phyloP scores from a whole-genome alignment of 2,113 vertebrate genomes.

The Corythoichthys intestinalis region DNA sequence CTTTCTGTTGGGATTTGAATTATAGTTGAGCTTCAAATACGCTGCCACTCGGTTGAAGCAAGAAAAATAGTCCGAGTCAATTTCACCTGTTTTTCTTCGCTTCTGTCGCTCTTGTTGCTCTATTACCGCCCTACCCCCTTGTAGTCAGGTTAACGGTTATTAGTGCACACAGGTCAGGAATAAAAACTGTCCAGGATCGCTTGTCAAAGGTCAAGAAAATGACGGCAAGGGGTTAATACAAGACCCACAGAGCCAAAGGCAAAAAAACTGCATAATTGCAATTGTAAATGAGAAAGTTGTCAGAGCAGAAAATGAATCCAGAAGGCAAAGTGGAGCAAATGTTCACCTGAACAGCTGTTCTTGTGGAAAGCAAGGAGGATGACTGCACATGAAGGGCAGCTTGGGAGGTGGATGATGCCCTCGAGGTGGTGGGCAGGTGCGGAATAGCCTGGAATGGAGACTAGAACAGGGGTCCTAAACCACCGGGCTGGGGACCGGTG shows the following conservation, averaged over 20 bases:
- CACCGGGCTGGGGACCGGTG: too few relatives aligned
- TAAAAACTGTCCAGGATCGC: conserved; percentile 23
- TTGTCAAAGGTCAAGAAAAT: conserved; percentile 49
- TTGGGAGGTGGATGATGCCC: conserved; percentile 10
- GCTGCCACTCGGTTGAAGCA: too few relatives aligned
- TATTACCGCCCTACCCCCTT: conserved; percentile 31
- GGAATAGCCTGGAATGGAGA: not conserved
- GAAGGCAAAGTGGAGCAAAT: conserved; percentile 19
- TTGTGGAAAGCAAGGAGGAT: conserved; percentile 11
- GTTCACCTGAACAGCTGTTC: conserved; percentile 37
- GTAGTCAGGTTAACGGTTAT: conserved; percentile 42
- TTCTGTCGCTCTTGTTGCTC: conserved; percentile 4
- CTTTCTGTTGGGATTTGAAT: too few relatives aligned
- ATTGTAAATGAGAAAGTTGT: conserved; percentile 33
- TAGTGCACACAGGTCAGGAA: conserved; percentile 42
- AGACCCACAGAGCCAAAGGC: not conserved
- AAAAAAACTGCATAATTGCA: conserved; percentile 10
- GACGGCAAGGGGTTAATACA: conserved; percentile 15
- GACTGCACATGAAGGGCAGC: conserved; percentile 31
- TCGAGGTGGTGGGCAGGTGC: conserved; percentile 27
- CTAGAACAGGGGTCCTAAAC: not conserved
- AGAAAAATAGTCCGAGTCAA: too few relatives aligned
- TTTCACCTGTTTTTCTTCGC: too few relatives aligned
- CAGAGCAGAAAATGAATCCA: conserved; percentile 30
- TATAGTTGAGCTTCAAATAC: too few relatives aligned